Conservation (phyloP, 2,797 vertebrate species). For the Girardinus metallicus region DNA sequence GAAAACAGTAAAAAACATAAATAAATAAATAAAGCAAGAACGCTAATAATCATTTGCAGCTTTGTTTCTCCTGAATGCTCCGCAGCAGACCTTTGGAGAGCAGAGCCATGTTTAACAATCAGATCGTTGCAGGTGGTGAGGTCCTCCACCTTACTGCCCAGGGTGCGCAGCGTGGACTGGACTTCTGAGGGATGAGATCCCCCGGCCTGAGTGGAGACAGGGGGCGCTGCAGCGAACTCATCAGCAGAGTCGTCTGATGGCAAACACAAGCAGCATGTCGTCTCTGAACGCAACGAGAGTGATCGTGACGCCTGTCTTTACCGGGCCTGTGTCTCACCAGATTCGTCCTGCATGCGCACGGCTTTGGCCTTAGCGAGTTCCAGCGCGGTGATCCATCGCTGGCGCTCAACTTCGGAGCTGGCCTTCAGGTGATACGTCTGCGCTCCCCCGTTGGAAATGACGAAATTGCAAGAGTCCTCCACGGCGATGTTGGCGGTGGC, state of each 20-base stretch:
- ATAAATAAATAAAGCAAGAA: background rate
- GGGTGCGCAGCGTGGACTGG: conserved; percentile 90
- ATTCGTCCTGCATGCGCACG: conserved; percentile 91
- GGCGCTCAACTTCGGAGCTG: conserved; percentile 93
- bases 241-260: conserved; percentile 92
- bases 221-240: conserved; percentile 84
- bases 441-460: conserved; percentile 94
- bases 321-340: conserved; percentile 78
- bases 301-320: background rate
- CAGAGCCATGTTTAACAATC: conserved; percentile 96
- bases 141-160: conserved; percentile 94
- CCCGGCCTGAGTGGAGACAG: conserved; percentile 77
- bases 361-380: conserved; percentile 96
- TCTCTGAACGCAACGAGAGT: background rate
- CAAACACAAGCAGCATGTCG: background rate
- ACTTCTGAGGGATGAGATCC: conserved; percentile 88
- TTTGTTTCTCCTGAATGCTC: background rate
- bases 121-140: conserved; percentile 96
- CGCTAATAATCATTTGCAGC: background rate
- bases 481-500: conserved; percentile 94
- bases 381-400: conserved; percentile 95
- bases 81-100: conserved; percentile 84
- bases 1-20: conserved; percentile 25
- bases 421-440: conserved; percentile 98
- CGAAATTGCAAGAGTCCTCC: conserved; percentile 96